A percentile compares a stretch with the other conserved stretches of the same genome.
These are phyloP conservation scores for Bibio marci DNA, from an alignment of 2,888 invertebrate genomes.

Conservation along the genomic window DNA sequence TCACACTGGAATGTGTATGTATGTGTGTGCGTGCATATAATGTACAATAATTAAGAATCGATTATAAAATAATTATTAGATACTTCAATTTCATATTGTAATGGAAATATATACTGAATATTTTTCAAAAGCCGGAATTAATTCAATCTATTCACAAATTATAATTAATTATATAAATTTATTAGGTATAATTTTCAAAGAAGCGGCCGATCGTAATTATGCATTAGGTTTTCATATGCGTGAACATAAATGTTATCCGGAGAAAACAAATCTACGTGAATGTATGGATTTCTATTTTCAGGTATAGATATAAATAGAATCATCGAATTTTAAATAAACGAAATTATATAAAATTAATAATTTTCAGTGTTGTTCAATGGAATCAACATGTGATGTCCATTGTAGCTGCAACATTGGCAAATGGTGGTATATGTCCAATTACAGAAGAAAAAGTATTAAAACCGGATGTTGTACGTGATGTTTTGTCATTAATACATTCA, in stretches of 20 bases:
- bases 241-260: conserved; percentile 90
- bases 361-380: conserved; percentile 81
- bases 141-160: too few relatives aligned
- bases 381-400: conserved; percentile 86
- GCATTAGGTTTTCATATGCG: conserved; percentile 96
- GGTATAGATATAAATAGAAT: neutral
- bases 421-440: conserved; percentile 95
- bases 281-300: conserved; percentile 91
- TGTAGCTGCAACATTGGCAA: conserved; percentile 90
- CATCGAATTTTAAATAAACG: neutral
- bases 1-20: too few relatives aligned
- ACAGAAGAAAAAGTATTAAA: conserved; percentile 87
- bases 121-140: too few relatives aligned
- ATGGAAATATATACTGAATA: too few relatives aligned
- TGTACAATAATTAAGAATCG: too few relatives aligned
- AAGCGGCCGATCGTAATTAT: conserved; percentile 94
- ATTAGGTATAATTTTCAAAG: too few relatives aligned
- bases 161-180: too few relatives aligned
- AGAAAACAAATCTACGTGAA: conserved; percentile 77
- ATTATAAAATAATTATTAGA: too few relatives aligned
- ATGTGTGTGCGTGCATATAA: too few relatives aligned
- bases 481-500: conserved; percentile 92
- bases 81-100: too few relatives aligned
- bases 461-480: conserved; percentile 84
- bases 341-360: neutral